These are phyloP conservation scores for Falcaria lacertinaria DNA, from an alignment of 2,888 invertebrate species.

Conservation along the genomic window DNA sequence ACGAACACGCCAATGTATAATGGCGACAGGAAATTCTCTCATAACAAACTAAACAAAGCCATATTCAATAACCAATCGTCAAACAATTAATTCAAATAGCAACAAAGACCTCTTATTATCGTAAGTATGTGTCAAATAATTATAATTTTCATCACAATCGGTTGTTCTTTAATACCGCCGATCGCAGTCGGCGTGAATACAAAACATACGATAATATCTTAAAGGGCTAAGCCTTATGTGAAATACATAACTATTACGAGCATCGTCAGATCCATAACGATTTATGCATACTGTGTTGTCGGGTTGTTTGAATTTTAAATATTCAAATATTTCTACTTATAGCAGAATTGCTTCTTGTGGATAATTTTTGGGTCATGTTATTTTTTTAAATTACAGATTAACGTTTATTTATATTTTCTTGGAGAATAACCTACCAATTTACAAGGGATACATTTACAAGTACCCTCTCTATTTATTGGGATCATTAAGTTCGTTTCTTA, in stretches of 20 bases:
- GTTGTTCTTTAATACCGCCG: constrained; percentile 60
- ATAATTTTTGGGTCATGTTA: too few relatives aligned
- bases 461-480: constrained; percentile 14
- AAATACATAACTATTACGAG: constrained; percentile 27
- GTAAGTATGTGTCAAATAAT: constrained; percentile 57
- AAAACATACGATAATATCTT: constrained; percentile 60
- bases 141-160: constrained; percentile 66
- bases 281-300: neutral
- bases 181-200: constrained; percentile 52
- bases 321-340: too few relatives aligned
- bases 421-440: too few relatives aligned
- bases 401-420: too few relatives aligned
- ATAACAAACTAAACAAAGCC: constrained; percentile 4
- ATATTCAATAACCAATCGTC: constrained; percentile 19
- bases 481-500: constrained; percentile 40
- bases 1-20: neutral
- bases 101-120: constrained; percentile 47
- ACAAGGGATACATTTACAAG: too few relatives aligned
- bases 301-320: neutral
- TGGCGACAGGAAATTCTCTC: neutral
- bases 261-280: constrained; percentile 2
- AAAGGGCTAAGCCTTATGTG: constrained; percentile 42
- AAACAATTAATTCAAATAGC: constrained; percentile 10
- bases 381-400: too few relatives aligned
- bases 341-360: too few relatives aligned